These are phyloP conservation scores for Cremastinae sp. DNA, from an alignment of 2,888 invertebrate genomes.

Conservation along the genomic window DNA sequence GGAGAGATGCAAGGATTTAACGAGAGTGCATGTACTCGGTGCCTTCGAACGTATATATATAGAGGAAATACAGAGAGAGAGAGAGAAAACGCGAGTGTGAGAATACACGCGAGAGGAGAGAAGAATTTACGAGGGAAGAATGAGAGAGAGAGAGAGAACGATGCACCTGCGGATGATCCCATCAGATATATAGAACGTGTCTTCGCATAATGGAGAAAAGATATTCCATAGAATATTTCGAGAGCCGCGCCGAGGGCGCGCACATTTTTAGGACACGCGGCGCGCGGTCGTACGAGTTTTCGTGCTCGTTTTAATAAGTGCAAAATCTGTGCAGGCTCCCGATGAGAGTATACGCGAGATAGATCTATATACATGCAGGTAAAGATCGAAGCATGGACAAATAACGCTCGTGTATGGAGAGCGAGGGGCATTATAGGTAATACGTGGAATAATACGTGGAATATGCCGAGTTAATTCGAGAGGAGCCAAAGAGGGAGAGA, in stretches of 20 bases:
- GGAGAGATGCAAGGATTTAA: slow-evolving; percentile 57
- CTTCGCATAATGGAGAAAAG: slow-evolving; percentile 58
- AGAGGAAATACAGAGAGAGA: slow-evolving; percentile 17
- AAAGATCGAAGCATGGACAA: not conserved
- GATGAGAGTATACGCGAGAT: no score
- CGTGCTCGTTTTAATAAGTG: no score
- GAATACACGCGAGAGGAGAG: slow-evolving; percentile 27
- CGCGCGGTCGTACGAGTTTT: no score
- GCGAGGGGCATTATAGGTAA: no score
- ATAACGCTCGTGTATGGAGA: slow-evolving; percentile 1
- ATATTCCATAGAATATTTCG: slow-evolving; percentile 59
- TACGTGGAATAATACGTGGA: slow-evolving; percentile 19
- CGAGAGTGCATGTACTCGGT: slow-evolving; percentile 48
- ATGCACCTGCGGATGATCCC: slow-evolving; percentile 60
- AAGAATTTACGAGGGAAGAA: slow-evolving; percentile 39
- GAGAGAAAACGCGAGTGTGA: slow-evolving; percentile 20
- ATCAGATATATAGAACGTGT: slow-evolving; percentile 58
- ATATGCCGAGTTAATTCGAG: slow-evolving; percentile 37
- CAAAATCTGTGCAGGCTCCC: no score
- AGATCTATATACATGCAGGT: not conserved
- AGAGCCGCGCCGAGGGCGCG: slow-evolving; percentile 25
- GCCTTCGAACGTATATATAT: slow-evolving; percentile 45
- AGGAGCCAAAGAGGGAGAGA: not conserved
- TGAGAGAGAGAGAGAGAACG: slow-evolving; percentile 31
- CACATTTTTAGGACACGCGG: not conserved